Percentiles rank a stretch among this genome's conserved stretches.
Conservation (phyloP, 2,113 vertebrate species). For the Pollachius pollachius region DNA sequence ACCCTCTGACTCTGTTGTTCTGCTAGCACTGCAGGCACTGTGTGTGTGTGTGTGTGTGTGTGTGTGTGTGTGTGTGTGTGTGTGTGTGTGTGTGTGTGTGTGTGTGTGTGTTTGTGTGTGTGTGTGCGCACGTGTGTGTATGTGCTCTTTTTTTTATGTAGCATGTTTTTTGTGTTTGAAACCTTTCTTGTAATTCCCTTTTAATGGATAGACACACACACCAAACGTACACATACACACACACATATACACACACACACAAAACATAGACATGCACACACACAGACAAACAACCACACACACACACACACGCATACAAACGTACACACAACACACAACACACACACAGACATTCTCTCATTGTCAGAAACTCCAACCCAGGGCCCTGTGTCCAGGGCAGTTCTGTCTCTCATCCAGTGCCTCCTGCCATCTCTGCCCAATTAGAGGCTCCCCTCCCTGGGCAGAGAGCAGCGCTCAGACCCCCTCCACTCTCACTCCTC, state of each 20-base stretch:
- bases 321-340: too few species aligned
- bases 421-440: slow-evolving; percentile 62
- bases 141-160: background rate
- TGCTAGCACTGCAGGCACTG: slow-evolving; percentile 24
- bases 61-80: background rate
- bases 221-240: background rate
- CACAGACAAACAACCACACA: too few species aligned
- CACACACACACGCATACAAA: too few species aligned
- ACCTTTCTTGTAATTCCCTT: background rate
- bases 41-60: background rate
- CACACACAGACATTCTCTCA: background rate
- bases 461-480: slow-evolving; percentile 25
- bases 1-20: slow-evolving; percentile 50
- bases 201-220: background rate
- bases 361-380: slow-evolving; percentile 45
- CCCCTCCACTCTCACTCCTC: slow-evolving; percentile 19
- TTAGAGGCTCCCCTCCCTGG: slow-evolving; percentile 54
- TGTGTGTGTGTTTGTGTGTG: background rate
- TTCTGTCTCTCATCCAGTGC: slow-evolving; percentile 46
- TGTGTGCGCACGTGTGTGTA: background rate
- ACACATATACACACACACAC: background rate
- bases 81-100: background rate
- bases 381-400: slow-evolving; percentile 55
- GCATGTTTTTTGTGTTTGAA: too few species aligned
- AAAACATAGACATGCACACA: too few species aligned